These are phyloP conservation scores for Lucilia cuprina DNA, from an alignment of 1,140 invertebrate genomes.

Conservation along the genomic window DNA sequence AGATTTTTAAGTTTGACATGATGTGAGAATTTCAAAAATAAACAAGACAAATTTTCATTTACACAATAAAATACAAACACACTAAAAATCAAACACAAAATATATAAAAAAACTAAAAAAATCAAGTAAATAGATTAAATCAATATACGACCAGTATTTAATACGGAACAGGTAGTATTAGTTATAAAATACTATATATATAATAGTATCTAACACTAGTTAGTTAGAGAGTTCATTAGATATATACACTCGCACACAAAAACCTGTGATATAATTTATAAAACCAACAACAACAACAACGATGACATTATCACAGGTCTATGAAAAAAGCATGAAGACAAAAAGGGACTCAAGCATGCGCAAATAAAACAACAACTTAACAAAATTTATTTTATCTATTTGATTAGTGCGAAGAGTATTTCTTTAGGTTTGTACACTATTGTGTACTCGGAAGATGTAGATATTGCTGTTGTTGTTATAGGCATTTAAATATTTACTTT, in stretches of 20 bases:
- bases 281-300: too few species aligned
- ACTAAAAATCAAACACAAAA: neutral
- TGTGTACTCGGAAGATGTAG: neutral
- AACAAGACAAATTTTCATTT: neutral
- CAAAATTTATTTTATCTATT: neutral
- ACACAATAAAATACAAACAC: neutral
- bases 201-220: neutral
- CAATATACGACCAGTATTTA: neutral
- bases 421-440: neutral
- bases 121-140: neutral
- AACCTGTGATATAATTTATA: neutral
- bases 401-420: neutral
- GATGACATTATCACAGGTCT: neutral
- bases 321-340: neutral
- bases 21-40: conserved; percentile 12
- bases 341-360: neutral
- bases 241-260: neutral
- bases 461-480: neutral
- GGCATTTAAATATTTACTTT: neutral
- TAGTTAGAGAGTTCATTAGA: neutral
- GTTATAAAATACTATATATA: neutral
- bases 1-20: conserved; percentile 7
- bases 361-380: neutral
- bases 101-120: neutral
- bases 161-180: neutral